These are phyloP conservation scores for Procambarus virginalis DNA, from an alignment of 1,140 invertebrate species.

Conservation along the genomic window DNA sequence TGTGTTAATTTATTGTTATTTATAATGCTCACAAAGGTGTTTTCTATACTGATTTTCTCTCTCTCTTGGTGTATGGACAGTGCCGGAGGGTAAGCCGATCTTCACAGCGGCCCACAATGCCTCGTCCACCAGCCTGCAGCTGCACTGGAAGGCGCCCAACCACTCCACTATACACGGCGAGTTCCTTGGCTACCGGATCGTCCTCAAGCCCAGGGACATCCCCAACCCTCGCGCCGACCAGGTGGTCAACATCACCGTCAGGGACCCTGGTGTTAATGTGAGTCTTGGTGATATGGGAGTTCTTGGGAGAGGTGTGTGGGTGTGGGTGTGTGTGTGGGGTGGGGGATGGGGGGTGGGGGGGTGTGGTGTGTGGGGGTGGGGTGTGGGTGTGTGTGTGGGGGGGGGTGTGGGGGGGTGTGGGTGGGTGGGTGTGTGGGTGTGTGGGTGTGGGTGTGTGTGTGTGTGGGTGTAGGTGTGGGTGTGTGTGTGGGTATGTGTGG, in stretches of 20 bases:
- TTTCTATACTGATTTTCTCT: slow-evolving; percentile 23
- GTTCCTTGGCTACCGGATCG: slow-evolving; percentile 84
- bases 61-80: slow-evolving; percentile 74
- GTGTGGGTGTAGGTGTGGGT: no score
- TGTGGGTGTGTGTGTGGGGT: not conserved
- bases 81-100: slow-evolving; percentile 82
- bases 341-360: not conserved
- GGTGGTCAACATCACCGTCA: slow-evolving; percentile 51
- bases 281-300: not conserved
- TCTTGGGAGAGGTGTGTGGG: no score
- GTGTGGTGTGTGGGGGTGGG: not conserved
- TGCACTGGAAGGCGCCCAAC: slow-evolving; percentile 83
- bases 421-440: no score
- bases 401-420: not conserved
- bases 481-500: no score
- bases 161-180: slow-evolving; percentile 84
- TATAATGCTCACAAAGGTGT: no score
- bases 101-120: slow-evolving; percentile 83
- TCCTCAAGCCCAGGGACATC: slow-evolving; percentile 76
- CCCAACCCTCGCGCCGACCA: slow-evolving; percentile 48
- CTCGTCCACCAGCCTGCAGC: slow-evolving; percentile 81
- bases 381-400: slow-evolving; percentile 19
- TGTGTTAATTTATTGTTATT: no score
- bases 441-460: no score
- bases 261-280: slow-evolving; percentile 42